Evolutionary conservation across 2,888 invertebrate genomes (phyloP).

Genomic region (Caenorhabditis sinica): DNA sequence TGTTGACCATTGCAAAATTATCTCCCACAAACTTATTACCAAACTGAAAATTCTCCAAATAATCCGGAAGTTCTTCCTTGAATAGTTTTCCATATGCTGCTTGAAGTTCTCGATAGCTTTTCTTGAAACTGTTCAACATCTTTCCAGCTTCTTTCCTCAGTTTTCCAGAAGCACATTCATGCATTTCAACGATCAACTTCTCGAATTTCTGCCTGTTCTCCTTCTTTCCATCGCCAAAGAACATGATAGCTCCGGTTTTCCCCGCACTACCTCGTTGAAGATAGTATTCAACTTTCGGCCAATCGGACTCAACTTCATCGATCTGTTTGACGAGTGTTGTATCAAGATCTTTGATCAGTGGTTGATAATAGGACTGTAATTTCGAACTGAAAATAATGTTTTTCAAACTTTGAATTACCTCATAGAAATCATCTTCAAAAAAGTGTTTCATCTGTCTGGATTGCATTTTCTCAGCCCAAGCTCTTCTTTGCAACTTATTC

Average conservation of each 20-base stretch:
- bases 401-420: constrained; percentile 63
- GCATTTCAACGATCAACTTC: constrained; percentile 78
- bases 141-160: constrained; percentile 75
- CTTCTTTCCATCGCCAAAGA: constrained; percentile 76
- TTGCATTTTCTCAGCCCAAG: constrained; percentile 83
- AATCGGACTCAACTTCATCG: constrained; percentile 74
- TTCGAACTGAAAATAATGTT: too few relatives aligned
- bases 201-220: constrained; percentile 70
- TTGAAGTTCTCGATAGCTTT: constrained; percentile 64
- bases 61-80: constrained; percentile 81
- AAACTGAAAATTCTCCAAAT: constrained; percentile 82
- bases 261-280: constrained; percentile 69
- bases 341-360: constrained; percentile 80
- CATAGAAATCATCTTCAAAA: constrained; percentile 83
- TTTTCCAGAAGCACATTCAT: constrained; percentile 77
- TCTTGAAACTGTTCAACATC: constrained; percentile 72
- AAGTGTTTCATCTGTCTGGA: constrained; percentile 82
- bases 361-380: constrained; percentile 79
- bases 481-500: constrained; percentile 77
- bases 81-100: constrained; percentile 80
- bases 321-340: constrained; percentile 77
- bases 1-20: constrained; percentile 83
- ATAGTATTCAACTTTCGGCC: constrained; percentile 68
- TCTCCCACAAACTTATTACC: constrained; percentile 82
- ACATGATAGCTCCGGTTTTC: constrained; percentile 80